Percentiles rank a stretch among this genome's conserved stretches.
Evolutionary conservation across 2,888 invertebrate species (phyloP).

Genomic region (Ischnura elegans): DNA sequence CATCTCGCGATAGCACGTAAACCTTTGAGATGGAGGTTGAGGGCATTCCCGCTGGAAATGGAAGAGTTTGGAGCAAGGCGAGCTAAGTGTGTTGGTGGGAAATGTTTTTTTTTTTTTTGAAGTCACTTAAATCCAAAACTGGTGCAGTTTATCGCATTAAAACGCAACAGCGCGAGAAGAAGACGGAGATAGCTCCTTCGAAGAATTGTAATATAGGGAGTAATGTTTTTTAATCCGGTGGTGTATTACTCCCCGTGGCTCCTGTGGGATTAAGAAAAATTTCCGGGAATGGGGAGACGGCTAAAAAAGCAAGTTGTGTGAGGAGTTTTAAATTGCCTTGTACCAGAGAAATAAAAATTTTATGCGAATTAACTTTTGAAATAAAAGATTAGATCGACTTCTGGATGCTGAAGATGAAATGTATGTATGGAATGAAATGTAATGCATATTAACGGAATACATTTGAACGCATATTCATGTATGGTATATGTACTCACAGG

Average conservation of each 20-base stretch:
- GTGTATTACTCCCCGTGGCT: not conserved
- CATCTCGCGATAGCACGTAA: slow-evolving; percentile 30
- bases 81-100: too few species aligned
- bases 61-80: not conserved
- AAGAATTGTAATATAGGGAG: not conserved
- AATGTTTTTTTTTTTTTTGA: too few species aligned
- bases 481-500: too few species aligned
- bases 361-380: too few species aligned
- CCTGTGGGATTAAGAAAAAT: not conserved
- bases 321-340: not conserved
- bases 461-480: too few species aligned
- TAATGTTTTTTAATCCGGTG: slow-evolving; percentile 5
- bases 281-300: not conserved
- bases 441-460: too few species aligned
- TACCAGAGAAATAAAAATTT: not conserved
- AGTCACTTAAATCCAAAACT: slow-evolving; percentile 26
- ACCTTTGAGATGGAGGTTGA: not conserved
- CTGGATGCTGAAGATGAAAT: too few species aligned
- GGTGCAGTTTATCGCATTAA: slow-evolving; percentile 26
- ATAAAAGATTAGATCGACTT: not conserved
- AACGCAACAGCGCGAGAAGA: not conserved
- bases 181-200: not conserved
- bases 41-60: too few species aligned
- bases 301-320: not conserved
- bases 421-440: too few species aligned